These are phyloP conservation scores for Montipora foliosa DNA, from an alignment of 64 coral and sea anemone genomes.

Conservation along the genomic window DNA sequence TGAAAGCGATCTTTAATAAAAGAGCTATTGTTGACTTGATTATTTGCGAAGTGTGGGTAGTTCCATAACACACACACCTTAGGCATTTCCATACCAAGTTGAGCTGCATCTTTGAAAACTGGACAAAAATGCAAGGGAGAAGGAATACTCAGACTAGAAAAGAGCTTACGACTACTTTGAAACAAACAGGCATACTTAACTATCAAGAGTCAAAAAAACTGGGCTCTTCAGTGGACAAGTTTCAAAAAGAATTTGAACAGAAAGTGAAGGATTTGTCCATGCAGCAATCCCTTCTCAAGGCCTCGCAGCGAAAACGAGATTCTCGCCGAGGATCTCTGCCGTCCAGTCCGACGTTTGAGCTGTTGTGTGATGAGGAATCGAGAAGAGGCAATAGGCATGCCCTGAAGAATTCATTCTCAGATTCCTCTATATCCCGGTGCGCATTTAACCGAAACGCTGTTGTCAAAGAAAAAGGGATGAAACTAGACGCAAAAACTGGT, in stretches of 20 bases:
- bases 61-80: too few species aligned
- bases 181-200: neutral
- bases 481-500: neutral
- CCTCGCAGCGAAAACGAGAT: conserved; percentile 15
- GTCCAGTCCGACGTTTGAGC: neutral
- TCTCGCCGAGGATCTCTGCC: conserved; percentile 12
- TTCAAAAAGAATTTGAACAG: conserved; percentile 39
- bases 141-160: neutral
- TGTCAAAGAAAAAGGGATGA: neutral
- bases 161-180: conserved; percentile 11
- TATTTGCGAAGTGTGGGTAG: neutral
- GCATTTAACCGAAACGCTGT: neutral
- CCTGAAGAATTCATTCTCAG: conserved; percentile 22
- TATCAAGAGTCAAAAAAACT: conserved; percentile 30
- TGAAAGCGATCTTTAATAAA: neutral
- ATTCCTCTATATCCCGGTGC: conserved; percentile 11
- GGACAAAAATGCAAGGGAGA: conserved; percentile 1
- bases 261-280: conserved; percentile 25
- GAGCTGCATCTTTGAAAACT: neutral
- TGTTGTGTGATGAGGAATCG: neutral
- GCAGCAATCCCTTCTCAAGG: neutral
- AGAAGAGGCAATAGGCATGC: neutral
- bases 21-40: neutral
- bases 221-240: conserved; percentile 21
- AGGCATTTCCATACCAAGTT: neutral